Percentiles rank a stretch among this genome's conserved stretches.
These are phyloP conservation scores for Pandion haliaetus DNA, from an alignment of 2,113 vertebrate genomes.

Conservation along the genomic window DNA sequence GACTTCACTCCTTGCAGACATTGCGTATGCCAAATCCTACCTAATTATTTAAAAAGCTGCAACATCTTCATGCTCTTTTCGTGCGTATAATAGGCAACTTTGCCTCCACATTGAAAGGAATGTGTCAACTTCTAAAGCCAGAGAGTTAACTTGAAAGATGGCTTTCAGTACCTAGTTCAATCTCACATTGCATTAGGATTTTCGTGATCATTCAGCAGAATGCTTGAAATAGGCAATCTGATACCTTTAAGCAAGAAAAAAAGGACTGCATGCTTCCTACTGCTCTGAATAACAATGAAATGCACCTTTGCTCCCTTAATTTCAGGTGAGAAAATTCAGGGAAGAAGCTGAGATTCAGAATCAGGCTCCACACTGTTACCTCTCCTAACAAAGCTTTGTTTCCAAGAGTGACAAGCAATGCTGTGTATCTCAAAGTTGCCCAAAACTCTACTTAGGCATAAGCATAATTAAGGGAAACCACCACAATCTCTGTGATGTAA, in stretches of 20 bases:
- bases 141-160: not conserved
- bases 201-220: not conserved
- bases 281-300: not conserved
- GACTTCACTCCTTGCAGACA: not conserved
- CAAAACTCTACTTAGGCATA: not conserved
- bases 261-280: not conserved
- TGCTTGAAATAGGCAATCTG: not conserved
- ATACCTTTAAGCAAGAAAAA: not conserved
- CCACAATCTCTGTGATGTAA: not conserved
- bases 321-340: not conserved
- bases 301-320: not conserved
- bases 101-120: not conserved
- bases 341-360: not conserved
- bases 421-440: not conserved
- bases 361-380: not conserved
- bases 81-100: not conserved
- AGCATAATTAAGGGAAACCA: not conserved
- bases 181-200: not conserved
- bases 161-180: not conserved
- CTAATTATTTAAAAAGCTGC: not conserved
- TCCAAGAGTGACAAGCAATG: not conserved
- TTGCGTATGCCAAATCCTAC: not conserved
- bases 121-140: accelerated
- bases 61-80: not conserved
- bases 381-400: not conserved